Conservation (phyloP, 2,113 vertebrate species). For the Salvelinus alpinus region DNA sequence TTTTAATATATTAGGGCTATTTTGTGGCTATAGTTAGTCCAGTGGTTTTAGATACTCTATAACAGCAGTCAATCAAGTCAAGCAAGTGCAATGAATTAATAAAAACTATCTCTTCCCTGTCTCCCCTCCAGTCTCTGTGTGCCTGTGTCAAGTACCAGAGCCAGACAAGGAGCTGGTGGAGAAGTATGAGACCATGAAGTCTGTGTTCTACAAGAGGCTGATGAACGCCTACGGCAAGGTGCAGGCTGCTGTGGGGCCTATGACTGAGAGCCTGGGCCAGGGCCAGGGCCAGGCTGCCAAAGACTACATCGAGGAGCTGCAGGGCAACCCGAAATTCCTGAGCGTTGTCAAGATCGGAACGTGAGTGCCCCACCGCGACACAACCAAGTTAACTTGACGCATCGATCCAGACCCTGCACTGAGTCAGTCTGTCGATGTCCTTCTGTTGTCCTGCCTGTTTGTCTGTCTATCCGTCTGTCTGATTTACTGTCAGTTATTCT, state of each 20-base stretch:
- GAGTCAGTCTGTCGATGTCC: background rate
- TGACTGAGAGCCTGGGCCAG: fast-evolving
- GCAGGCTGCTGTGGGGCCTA: background rate
- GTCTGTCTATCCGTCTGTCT: background rate
- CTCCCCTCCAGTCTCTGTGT: conserved; percentile 62
- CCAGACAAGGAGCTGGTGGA: conserved; percentile 67
- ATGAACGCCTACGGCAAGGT: conserved; percentile 16
- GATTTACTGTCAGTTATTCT: background rate
- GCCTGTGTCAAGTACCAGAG: conserved; percentile 43
- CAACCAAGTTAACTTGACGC: no score
- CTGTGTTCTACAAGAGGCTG: conserved; percentile 54
- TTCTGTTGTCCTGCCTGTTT: background rate
- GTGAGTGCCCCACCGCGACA: conserved; percentile 49
- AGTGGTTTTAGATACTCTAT: no score
- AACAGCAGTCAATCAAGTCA: no score
- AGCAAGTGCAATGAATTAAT: no score
- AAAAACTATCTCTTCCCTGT: background rate
- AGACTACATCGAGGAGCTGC: background rate
- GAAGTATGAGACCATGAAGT: conserved; percentile 56
- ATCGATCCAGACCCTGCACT: background rate
- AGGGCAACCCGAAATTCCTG: conserved; percentile 39
- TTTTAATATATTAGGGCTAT: no score
- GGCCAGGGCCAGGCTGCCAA: background rate
- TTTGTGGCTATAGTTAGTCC: no score
- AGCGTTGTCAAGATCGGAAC: conserved; percentile 26